Percentiles rank a stretch among this genome's conserved stretches.
Conservation (phyloP, 2,797 vertebrate species). For the Enoplosus armatus region DNA sequence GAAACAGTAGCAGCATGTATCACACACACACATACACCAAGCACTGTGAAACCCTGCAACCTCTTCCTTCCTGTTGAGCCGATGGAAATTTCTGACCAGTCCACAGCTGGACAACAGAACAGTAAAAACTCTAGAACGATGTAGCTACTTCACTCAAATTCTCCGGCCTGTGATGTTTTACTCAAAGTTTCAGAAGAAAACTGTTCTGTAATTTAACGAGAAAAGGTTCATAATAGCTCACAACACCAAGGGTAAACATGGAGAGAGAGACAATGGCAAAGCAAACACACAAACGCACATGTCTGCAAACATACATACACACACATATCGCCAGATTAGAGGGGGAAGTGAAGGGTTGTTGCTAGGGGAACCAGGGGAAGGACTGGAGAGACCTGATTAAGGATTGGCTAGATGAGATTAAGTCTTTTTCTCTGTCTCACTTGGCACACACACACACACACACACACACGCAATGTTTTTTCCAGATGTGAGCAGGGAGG, state of each 20-base stretch:
- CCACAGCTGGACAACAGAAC: constrained; percentile 50
- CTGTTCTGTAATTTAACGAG: background rate
- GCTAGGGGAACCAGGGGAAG: constrained; percentile 63
- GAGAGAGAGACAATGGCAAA: background rate
- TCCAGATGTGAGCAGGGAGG: constrained; percentile 25
- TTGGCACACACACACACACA: background rate
- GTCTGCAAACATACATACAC: constrained; percentile 26
- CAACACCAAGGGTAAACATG: background rate
- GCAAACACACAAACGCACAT: constrained; percentile 16
- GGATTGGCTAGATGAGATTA: constrained; percentile 64
- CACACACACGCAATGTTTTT: background rate
- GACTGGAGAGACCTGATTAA: constrained; percentile 65
- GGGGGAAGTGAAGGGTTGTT: constrained; percentile 63
- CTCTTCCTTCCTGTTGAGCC: constrained; percentile 76
- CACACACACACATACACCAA: constrained; percentile 39
- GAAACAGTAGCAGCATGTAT: constrained; percentile 83
- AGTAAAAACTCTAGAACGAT: background rate
- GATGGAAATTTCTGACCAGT: constrained; percentile 71
- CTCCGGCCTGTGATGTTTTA: background rate
- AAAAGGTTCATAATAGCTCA: background rate
- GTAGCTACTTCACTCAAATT: background rate
- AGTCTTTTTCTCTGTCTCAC: constrained; percentile 23
- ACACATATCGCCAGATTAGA: constrained; percentile 31
- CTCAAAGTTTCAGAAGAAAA: background rate
- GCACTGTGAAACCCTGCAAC: constrained; percentile 52